Evolutionary conservation across 2,113 vertebrate genomes (phyloP).

Genomic region (Tachysurus fulvidraco): DNA sequence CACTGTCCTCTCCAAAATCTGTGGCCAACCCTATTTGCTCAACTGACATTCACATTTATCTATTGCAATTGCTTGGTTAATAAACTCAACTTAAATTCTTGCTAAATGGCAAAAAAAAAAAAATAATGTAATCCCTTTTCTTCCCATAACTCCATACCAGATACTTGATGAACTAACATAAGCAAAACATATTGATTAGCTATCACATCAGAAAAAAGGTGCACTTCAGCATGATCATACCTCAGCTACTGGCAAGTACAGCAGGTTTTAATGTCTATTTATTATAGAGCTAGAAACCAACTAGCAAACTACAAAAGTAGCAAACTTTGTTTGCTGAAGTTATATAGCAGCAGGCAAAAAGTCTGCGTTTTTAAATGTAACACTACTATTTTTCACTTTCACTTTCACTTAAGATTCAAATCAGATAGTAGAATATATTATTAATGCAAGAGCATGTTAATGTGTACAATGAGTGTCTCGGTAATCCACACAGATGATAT

Average conservation of each 20-base stretch:
- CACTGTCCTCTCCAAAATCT: not conserved
- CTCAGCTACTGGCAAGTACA: not conserved
- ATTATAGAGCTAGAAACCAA: not conserved
- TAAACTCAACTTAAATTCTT: not conserved
- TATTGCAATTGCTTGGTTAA: not conserved
- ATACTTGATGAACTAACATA: not conserved
- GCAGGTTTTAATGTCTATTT: not conserved
- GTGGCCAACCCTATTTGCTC: not conserved
- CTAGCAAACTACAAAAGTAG: too few species aligned
- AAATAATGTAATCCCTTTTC: not conserved
- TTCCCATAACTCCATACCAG: not conserved
- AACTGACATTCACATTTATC: not conserved
- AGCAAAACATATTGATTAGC: not conserved
- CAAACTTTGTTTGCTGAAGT: not conserved
- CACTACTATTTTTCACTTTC: too few species aligned
- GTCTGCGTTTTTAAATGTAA: too few species aligned
- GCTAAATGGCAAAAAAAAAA: not conserved
- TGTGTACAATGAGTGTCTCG: too few species aligned
- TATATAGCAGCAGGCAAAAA: not conserved
- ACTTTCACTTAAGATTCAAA: too few species aligned
- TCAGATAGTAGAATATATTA: too few species aligned
- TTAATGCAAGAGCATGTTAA: too few species aligned
- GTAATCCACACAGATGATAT: not conserved
- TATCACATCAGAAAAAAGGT: not conserved
- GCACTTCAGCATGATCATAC: not conserved